These are phyloP conservation scores for Hypotaenidia okinawae DNA, from an alignment of 2,797 vertebrate genomes.

Conservation along the genomic window DNA sequence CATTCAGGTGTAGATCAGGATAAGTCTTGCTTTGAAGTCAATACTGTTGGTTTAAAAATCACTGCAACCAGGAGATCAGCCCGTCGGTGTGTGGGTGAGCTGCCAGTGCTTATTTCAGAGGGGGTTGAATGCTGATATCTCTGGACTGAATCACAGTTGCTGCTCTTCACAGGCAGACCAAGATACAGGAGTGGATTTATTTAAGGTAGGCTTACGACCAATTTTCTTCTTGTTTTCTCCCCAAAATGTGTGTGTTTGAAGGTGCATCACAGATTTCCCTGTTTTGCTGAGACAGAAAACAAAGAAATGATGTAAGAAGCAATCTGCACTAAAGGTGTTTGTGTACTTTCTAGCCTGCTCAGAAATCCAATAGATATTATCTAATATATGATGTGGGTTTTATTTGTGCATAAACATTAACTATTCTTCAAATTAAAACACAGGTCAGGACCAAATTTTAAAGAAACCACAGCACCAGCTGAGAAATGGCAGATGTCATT, in stretches of 20 bases:
- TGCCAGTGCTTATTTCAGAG: constrained; percentile 25
- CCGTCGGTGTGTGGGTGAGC: background rate
- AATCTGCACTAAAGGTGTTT: background rate
- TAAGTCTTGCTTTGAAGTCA: constrained; percentile 16
- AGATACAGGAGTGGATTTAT: background rate
- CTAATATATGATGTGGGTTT: background rate
- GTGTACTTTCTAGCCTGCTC: background rate
- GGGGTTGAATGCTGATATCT: background rate
- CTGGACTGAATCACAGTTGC: background rate
- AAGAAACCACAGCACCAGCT: background rate
- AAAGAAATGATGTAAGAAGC: background rate
- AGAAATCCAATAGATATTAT: background rate
- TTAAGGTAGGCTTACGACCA: constrained; percentile 26
- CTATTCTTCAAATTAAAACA: background rate
- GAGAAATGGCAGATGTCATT: background rate
- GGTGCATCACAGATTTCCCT: background rate
- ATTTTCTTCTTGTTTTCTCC: too few relatives aligned
- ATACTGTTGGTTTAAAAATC: background rate
- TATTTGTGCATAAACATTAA: background rate
- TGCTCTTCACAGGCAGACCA: background rate
- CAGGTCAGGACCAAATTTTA: background rate
- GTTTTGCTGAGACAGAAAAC: background rate
- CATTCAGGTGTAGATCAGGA: background rate
- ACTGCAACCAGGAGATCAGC: background rate
- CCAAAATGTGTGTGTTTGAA: background rate